phyloP scores from a whole-genome alignment of 2,113 vertebrate genomes.

The Phaetusa simplex region DNA sequence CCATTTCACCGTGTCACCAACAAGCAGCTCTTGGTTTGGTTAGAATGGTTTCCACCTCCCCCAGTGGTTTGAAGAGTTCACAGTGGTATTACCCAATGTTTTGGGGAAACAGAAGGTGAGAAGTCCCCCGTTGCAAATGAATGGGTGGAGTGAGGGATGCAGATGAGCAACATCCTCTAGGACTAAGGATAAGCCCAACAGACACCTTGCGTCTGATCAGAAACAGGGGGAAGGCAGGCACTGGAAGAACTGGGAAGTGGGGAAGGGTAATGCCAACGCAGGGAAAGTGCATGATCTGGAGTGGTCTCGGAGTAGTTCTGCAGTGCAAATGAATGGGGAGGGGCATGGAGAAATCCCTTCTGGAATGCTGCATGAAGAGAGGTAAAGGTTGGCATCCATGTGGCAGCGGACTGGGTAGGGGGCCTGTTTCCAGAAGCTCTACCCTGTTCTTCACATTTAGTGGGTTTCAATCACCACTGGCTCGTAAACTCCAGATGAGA shows the following conservation, averaged over 20 bases:
- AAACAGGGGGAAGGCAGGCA: constrained; percentile 36
- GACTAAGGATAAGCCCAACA: neutral
- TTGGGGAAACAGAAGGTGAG: constrained; percentile 2
- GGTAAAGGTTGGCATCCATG: constrained; percentile 56
- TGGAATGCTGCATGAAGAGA: constrained; percentile 71
- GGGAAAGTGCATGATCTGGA: constrained; percentile 65
- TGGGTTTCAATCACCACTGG: constrained; percentile 95
- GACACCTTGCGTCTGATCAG: neutral
- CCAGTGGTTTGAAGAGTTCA: constrained; percentile 74
- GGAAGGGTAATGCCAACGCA: constrained; percentile 4
- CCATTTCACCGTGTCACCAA: neutral
- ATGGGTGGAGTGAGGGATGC: constrained; percentile 45
- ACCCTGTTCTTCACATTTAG: constrained; percentile 76
- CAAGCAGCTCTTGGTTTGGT: constrained; percentile 13
- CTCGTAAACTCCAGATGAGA: constrained; percentile 90
- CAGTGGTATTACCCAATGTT: constrained; percentile 73
- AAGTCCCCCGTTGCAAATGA: constrained; percentile 1
- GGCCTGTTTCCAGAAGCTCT: constrained; percentile 55
- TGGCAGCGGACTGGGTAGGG: constrained; percentile 40
- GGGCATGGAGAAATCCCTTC: constrained; percentile 43
- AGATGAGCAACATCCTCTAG: constrained; percentile 25
- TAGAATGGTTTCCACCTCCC: neutral
- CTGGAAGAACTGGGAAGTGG: neutral
- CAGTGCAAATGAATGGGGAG: constrained; percentile 52
- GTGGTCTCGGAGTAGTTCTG: constrained; percentile 46